A percentile compares a stretch with the other conserved stretches of the same genome.
Evolutionary conservation across 2,113 vertebrate species (phyloP).

Genomic region (Rhynchomys soricoides): DNA sequence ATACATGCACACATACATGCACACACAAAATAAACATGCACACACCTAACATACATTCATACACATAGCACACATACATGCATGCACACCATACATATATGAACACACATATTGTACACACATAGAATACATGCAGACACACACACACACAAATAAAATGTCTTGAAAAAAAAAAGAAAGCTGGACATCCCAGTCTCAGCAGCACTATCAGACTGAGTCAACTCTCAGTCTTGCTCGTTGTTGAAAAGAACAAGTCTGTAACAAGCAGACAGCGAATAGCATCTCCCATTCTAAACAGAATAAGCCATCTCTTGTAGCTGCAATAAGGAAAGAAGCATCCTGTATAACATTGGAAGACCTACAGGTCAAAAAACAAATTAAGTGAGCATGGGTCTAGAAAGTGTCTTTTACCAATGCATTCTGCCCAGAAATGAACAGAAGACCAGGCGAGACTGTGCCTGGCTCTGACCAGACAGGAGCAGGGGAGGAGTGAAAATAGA

Average conservation of each 20-base stretch:
- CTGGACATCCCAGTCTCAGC: neutral
- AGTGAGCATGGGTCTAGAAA: neutral
- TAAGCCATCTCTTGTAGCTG: neutral
- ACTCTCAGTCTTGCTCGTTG: no score
- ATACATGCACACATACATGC: neutral
- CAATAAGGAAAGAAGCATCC: neutral
- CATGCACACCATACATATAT: no score
- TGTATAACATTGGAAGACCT: neutral
- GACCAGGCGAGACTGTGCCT: neutral
- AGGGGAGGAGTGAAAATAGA: neutral
- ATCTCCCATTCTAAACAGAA: neutral
- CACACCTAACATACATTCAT: neutral
- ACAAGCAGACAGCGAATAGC: neutral
- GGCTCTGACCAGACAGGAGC: neutral
- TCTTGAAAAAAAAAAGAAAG: neutral
- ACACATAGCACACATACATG: no score
- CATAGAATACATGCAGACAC: no score
- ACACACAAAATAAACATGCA: neutral
- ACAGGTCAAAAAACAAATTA: slow-evolving; percentile 51
- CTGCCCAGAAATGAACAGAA: neutral
- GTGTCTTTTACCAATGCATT: neutral
- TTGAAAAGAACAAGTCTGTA: neutral
- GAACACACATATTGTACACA: no score
- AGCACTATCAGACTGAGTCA: neutral
- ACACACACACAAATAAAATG: neutral